Percentiles rank a stretch among this genome's conserved stretches.
Evolutionary conservation across 2,113 vertebrate species (phyloP).

Genomic region (Oryzias celebensis): DNA sequence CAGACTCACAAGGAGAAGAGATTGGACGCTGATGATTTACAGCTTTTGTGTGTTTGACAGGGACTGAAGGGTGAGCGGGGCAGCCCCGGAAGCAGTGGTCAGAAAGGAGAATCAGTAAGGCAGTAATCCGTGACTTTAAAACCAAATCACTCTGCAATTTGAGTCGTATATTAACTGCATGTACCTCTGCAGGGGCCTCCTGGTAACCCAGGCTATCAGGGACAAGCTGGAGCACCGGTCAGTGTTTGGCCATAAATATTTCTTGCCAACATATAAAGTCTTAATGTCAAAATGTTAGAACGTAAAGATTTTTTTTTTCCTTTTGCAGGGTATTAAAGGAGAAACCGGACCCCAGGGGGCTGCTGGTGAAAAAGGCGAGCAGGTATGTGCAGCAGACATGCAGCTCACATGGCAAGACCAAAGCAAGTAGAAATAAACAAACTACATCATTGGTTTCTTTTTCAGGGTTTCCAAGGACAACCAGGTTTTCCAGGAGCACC

Average conservation of each 20-base stretch:
- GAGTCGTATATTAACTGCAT: not conserved
- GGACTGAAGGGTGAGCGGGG: conserved; percentile 92
- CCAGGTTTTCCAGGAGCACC: conserved; percentile 90
- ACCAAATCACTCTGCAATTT: not conserved
- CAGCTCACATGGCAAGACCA: not conserved
- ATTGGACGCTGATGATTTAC: conserved; percentile 30
- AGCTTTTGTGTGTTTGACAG: conserved; percentile 64
- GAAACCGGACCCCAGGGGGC: conserved; percentile 82
- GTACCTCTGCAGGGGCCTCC: conserved; percentile 82
- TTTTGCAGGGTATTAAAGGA: conserved; percentile 87
- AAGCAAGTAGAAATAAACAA: not conserved
- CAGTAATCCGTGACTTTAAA: not conserved
- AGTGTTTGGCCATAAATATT: conserved; percentile 60
- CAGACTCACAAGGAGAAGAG: conserved; percentile 7
- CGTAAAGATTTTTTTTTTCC: conserved; percentile 21
- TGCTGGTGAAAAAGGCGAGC: conserved; percentile 86
- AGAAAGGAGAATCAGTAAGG: conserved; percentile 92
- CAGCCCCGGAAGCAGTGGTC: conserved; percentile 77
- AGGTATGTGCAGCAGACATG: conserved; percentile 68
- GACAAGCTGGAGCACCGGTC: conserved; percentile 82
- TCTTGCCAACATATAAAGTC: conserved; percentile 1
- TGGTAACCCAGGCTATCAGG: conserved; percentile 84
- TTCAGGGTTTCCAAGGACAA: conserved; percentile 90
- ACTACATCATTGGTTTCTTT: conserved; percentile 4
- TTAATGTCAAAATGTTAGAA: conserved; percentile 7